Evolutionary conservation across 2,113 vertebrate species (phyloP).

Genomic region (Nyctibius bracteatus): DNA sequence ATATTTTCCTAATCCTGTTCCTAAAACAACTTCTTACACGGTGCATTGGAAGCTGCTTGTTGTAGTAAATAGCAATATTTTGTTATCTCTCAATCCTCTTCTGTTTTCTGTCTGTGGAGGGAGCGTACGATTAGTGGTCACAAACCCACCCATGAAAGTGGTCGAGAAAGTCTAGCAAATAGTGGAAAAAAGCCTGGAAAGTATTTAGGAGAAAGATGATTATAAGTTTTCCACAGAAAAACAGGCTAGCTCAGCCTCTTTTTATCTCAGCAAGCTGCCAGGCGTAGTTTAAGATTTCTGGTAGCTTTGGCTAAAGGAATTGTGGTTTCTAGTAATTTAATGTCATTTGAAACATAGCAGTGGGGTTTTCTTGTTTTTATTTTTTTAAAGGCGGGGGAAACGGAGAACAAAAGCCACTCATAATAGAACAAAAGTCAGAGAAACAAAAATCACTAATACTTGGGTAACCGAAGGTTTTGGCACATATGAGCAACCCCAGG

Average conservation of each 20-base stretch:
- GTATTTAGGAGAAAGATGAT: slow-evolving; percentile 63
- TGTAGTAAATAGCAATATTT: background rate
- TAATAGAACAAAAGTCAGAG: slow-evolving; percentile 7
- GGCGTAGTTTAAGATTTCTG: slow-evolving; percentile 55
- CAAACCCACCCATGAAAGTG: slow-evolving; percentile 35
- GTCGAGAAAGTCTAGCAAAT: slow-evolving; percentile 31
- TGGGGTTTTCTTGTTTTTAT: background rate
- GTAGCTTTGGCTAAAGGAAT: slow-evolving; percentile 67
- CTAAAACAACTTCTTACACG: background rate
- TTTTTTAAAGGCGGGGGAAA: background rate
- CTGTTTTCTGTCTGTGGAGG: background rate
- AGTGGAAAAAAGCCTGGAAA: slow-evolving; percentile 73
- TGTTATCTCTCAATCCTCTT: slow-evolving; percentile 10
- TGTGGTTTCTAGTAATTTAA: slow-evolving; percentile 64
- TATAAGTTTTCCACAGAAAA: slow-evolving; percentile 53
- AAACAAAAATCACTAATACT: background rate
- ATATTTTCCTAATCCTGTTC: background rate
- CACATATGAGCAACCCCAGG: background rate
- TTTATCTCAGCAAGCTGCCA: slow-evolving; percentile 63
- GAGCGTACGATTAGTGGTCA: background rate
- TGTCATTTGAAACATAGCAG: slow-evolving; percentile 60
- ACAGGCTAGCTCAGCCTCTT: slow-evolving; percentile 62
- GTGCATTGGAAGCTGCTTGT: background rate
- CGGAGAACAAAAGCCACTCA: background rate
- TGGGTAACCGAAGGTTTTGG: background rate